phyloP scores from a whole-genome alignment of 30 jellyfish, hydroid and myxozoan species.

The Aurelia coerulea region DNA sequence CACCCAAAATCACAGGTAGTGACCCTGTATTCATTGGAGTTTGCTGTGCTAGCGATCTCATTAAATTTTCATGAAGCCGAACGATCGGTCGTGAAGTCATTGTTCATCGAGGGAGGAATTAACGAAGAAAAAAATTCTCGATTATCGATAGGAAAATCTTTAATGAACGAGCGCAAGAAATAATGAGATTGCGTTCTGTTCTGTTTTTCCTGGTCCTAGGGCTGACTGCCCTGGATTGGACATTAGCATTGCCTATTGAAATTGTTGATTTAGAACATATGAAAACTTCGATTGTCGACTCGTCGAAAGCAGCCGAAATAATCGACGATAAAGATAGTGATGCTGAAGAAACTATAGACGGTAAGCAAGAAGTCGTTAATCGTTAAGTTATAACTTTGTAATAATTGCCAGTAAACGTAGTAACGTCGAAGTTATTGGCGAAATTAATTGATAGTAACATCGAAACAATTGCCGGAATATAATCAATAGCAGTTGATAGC shows the following conservation, averaged over 20 bases:
- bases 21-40: conserved; percentile 72
- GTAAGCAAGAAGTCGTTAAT: conserved; percentile 9
- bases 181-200: conserved; percentile 74
- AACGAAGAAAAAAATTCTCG: neutral
- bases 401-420: no score
- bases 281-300: conserved; percentile 47
- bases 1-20: conserved; percentile 65
- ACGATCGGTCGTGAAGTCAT: conserved; percentile 63
- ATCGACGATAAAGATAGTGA: conserved; percentile 54
- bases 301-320: conserved; percentile 67
- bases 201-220: conserved; percentile 57
- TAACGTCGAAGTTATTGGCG: no score
- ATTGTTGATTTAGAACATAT: conserved; percentile 55
- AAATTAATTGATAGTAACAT: no score
- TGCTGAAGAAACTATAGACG: conserved; percentile 35
- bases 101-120: conserved; percentile 28
- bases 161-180: conserved; percentile 51
- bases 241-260: conserved; percentile 44
- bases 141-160: conserved; percentile 10
- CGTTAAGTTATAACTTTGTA: no score
- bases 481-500: no score
- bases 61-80: conserved; percentile 46
- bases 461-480: no score
- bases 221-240: conserved; percentile 51
- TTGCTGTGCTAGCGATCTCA: conserved; percentile 40